Evolutionary conservation across 2,113 vertebrate genomes (phyloP).

Genomic region (Tricholaema leucomelas): DNA sequence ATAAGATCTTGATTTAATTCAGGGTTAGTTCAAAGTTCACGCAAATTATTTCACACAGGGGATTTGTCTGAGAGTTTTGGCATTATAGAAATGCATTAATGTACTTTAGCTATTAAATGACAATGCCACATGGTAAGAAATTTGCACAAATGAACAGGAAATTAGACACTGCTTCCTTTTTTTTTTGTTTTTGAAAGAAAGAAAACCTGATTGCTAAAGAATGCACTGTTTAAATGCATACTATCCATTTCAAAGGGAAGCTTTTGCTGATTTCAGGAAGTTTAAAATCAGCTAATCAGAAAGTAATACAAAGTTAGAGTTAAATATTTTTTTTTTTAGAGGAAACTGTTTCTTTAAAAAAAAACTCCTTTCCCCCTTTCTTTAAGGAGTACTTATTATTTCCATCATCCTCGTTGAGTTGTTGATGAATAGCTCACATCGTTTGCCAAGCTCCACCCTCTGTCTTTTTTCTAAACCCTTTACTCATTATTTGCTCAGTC

Average conservation of each 20-base stretch:
- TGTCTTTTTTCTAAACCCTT: conserved; percentile 78
- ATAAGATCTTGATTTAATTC: conserved; percentile 73
- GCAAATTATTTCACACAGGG: conserved; percentile 73
- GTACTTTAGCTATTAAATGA: conserved; percentile 78
- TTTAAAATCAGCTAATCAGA: conserved; percentile 72
- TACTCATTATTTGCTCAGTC: conserved; percentile 83
- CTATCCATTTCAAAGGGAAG: conserved; percentile 77
- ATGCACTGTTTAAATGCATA: conserved; percentile 37
- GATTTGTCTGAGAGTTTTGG: conserved; percentile 69
- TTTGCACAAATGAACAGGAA: conserved; percentile 72
- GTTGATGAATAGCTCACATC: conserved; percentile 80
- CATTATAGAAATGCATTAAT: conserved; percentile 68
- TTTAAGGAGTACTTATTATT: conserved; percentile 77
- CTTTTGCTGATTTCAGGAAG: conserved; percentile 67
- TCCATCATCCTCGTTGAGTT: conserved; percentile 78
- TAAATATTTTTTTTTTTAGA: conserved; percentile 42
- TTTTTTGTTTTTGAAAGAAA: not conserved
- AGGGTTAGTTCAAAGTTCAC: conserved; percentile 74
- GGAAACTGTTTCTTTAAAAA: conserved; percentile 73
- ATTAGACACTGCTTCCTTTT: conserved; percentile 73
- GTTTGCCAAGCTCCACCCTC: conserved; percentile 82
- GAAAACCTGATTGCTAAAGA: conserved; percentile 69
- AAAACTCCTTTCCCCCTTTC: conserved; percentile 63
- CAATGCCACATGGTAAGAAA: conserved; percentile 76
- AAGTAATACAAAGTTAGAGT: conserved; percentile 68